A percentile compares a stretch with the other conserved stretches of the same genome.
phyloP scores from a whole-genome alignment of 1,140 invertebrate genomes.

The Listronotus oregonensis region DNA sequence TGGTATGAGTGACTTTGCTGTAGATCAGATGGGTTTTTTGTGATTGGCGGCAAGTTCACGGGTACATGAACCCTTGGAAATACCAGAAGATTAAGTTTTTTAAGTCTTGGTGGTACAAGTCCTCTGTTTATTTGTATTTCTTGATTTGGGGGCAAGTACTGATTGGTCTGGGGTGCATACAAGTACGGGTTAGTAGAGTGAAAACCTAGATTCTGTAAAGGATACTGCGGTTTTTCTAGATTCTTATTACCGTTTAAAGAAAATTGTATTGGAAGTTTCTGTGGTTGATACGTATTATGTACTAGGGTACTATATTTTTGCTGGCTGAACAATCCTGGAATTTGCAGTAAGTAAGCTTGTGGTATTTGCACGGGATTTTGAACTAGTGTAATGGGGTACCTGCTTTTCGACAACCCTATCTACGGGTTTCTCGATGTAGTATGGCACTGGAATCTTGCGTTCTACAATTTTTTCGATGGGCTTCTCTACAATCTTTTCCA shows the following conservation, averaged over 20 bases:
- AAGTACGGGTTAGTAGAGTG: slow-evolving; percentile 32
- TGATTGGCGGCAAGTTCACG: slow-evolving; percentile 12
- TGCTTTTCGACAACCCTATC: slow-evolving; percentile 56
- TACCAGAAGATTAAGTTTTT: slow-evolving; percentile 24
- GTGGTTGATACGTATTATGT: slow-evolving; percentile 7
- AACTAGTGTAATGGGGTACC: slow-evolving; percentile 47
- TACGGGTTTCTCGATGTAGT: slow-evolving; percentile 46
- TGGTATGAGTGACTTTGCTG: background rate
- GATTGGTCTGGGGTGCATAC: slow-evolving; percentile 42
- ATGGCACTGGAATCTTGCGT: slow-evolving; percentile 41
- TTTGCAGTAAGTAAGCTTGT: slow-evolving; percentile 30
- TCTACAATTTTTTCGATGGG: slow-evolving; percentile 31
- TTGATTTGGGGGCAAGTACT: slow-evolving; percentile 30
- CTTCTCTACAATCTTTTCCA: slow-evolving; percentile 58
- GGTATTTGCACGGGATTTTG: slow-evolving; percentile 38
- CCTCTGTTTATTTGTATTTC: background rate
- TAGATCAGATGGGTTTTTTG: slow-evolving; percentile 16
- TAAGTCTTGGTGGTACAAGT: background rate
- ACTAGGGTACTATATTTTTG: slow-evolving; percentile 29
- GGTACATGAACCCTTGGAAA: slow-evolving; percentile 14
- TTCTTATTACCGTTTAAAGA: no score
- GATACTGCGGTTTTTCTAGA: no score
- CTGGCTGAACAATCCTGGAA: slow-evolving; percentile 26
- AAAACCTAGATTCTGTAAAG: no score
- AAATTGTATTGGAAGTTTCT: slow-evolving; percentile 16